Evolutionary conservation across 2,888 invertebrate genomes (phyloP).

Genomic region (Disparrhopalites patrizii): DNA sequence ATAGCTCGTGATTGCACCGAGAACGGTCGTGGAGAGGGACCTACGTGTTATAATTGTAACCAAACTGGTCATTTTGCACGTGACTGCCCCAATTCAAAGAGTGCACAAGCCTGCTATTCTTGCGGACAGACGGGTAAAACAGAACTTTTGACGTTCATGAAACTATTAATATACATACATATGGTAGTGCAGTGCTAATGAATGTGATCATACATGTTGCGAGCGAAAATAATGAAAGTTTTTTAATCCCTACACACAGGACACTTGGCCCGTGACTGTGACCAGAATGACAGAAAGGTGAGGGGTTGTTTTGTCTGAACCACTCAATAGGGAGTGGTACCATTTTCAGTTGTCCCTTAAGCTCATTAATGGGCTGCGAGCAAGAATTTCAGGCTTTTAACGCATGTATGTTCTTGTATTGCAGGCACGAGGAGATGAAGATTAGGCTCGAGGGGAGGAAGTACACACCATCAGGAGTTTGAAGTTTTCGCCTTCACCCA

Average conservation of each 20-base stretch:
- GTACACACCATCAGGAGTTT: conserved; percentile 10
- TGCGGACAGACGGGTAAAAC: conserved; percentile 13
- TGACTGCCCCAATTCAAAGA: conserved; percentile 38
- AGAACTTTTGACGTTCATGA: too few relatives aligned
- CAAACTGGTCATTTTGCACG: conserved; percentile 23
- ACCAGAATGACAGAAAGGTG: neutral
- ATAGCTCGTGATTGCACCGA: conserved; percentile 19
- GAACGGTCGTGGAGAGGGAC: neutral
- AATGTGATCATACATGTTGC: too few relatives aligned
- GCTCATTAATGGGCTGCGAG: too few relatives aligned
- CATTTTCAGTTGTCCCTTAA: too few relatives aligned
- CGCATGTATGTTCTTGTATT: too few relatives aligned
- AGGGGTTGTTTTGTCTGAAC: too few relatives aligned
- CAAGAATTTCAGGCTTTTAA: too few relatives aligned
- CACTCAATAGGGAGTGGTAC: too few relatives aligned
- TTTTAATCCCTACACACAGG: neutral
- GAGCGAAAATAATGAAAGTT: too few relatives aligned
- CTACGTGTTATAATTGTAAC: conserved; percentile 21
- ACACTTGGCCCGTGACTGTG: conserved; percentile 16
- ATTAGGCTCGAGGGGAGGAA: neutral
- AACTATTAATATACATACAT: too few relatives aligned
- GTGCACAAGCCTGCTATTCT: conserved; percentile 17
- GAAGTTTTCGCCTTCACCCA: neutral
- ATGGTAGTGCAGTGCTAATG: too few relatives aligned
- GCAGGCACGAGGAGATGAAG: conserved; percentile 3